Conservation (phyloP, 2,888 invertebrate genomes). For the Frankliniella intonsa region DNA sequence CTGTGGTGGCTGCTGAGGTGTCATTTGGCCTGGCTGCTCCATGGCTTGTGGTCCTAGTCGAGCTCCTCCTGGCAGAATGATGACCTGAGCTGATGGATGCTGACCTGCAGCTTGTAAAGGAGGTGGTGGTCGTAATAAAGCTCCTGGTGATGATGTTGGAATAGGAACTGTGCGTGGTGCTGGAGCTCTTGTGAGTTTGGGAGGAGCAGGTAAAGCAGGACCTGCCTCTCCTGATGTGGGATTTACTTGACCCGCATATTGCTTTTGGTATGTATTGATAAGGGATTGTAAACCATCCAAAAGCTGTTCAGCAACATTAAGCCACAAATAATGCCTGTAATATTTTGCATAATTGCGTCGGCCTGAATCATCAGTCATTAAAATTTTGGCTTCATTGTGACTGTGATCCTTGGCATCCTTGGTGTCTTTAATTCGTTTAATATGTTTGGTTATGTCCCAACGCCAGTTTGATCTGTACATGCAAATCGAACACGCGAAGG, state of each 20-base stretch:
- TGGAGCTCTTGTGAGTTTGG: constrained; percentile 34
- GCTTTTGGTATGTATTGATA: neutral
- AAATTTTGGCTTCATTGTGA: constrained; percentile 73
- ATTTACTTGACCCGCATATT: neutral
- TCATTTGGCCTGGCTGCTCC: constrained; percentile 4
- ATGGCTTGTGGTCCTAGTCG: constrained; percentile 36
- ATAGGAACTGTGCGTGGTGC: constrained; percentile 1
- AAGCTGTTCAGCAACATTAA: constrained; percentile 48
- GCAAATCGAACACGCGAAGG: constrained; percentile 92
- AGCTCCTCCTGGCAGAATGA: constrained; percentile 30
- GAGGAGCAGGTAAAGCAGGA: constrained; percentile 32
- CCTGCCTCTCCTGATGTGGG: neutral
- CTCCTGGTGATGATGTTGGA: constrained; percentile 9
- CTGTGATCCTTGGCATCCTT: constrained; percentile 80
- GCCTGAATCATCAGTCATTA: constrained; percentile 89
- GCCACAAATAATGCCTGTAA: constrained; percentile 77
- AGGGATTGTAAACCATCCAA: constrained; percentile 34
- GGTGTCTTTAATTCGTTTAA: constrained; percentile 55
- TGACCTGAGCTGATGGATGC: neutral
- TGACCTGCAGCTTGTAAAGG: constrained; percentile 27
- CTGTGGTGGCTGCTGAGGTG: constrained; percentile 32
- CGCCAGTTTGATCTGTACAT: constrained; percentile 93
- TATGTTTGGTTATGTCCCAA: constrained; percentile 95
- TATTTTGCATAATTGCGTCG: constrained; percentile 88
- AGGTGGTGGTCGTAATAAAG: constrained; percentile 33